Evolutionary conservation across 1,140 invertebrate species (phyloP).

Genomic region (Drosophila repleta): DNA sequence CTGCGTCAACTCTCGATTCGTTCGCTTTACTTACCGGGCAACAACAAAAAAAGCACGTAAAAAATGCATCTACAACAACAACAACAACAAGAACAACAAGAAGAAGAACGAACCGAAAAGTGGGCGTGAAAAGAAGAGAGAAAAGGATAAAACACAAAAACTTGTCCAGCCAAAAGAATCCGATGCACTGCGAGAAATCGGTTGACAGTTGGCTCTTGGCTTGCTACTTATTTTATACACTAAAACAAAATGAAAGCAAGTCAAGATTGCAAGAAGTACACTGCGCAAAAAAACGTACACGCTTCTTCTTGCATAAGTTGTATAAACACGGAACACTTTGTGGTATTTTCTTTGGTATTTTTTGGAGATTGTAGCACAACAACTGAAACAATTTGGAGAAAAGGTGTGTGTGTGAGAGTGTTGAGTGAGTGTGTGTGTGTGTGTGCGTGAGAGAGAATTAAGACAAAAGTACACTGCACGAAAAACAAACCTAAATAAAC

Average conservation of each 20-base stretch:
- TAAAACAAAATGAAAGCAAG: slow-evolving; percentile 47
- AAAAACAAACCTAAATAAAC: slow-evolving; percentile 8
- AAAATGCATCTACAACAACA: slow-evolving; percentile 53
- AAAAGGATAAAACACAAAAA: slow-evolving; percentile 11
- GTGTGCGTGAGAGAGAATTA: slow-evolving; percentile 18
- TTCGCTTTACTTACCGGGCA: slow-evolving; percentile 62
- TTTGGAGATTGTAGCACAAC: slow-evolving; percentile 49
- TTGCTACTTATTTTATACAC: slow-evolving; percentile 52
- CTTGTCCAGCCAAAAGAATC: neutral
- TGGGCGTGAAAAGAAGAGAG: neutral
- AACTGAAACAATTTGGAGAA: slow-evolving; percentile 46
- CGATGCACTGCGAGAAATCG: slow-evolving; percentile 50
- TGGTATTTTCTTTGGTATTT: slow-evolving; percentile 23
- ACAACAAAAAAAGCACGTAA: slow-evolving; percentile 65
- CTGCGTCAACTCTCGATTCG: neutral
- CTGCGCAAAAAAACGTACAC: slow-evolving; percentile 32
- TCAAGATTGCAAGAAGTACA: slow-evolving; percentile 34
- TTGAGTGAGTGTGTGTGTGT: slow-evolving; percentile 19
- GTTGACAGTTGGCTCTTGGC: slow-evolving; percentile 29
- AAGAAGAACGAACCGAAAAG: slow-evolving; percentile 45
- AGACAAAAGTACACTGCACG: slow-evolving; percentile 33
- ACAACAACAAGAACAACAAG: slow-evolving; percentile 49
- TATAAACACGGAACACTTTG: slow-evolving; percentile 49
- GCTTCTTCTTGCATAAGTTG: slow-evolving; percentile 19
- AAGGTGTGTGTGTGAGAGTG: slow-evolving; percentile 10